Evolutionary conservation across 2,888 invertebrate species (phyloP).

Genomic region (Drosophila pseudotakahashii): DNA sequence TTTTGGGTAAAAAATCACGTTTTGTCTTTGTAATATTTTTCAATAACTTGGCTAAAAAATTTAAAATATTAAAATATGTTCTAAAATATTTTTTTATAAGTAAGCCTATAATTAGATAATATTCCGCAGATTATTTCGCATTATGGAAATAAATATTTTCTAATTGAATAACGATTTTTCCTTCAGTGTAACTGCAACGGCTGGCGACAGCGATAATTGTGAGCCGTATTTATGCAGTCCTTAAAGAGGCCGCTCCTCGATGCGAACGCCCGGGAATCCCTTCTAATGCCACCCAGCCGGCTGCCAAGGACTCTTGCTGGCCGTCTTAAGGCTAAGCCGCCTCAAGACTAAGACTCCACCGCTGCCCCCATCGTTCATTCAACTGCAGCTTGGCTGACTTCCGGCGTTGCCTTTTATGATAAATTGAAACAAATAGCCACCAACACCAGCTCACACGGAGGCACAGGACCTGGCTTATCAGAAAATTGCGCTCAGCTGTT

Average conservation of each 20-base stretch:
- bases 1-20: too few relatives aligned
- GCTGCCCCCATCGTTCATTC: constrained; percentile 61
- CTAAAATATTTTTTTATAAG: too few relatives aligned
- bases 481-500: constrained; percentile 80
- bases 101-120: too few relatives aligned
- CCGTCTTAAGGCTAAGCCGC: constrained; percentile 62
- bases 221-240: constrained; percentile 61
- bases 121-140: too few relatives aligned
- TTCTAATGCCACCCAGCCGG: constrained; percentile 54
- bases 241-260: constrained; percentile 12
- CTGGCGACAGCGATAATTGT: constrained; percentile 61
- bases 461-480: constrained; percentile 70
- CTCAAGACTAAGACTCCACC: constrained; percentile 58
- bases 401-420: constrained; percentile 78
- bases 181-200: neutral
- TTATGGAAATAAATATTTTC: neutral
- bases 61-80: too few relatives aligned
- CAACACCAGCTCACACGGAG: constrained; percentile 42
- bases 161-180: neutral
- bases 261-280: constrained; percentile 54
- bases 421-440: constrained; percentile 78
- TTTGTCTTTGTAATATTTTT: too few relatives aligned
- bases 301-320: constrained; percentile 53
- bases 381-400: constrained; percentile 76
- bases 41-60: too few relatives aligned